Conservation (phyloP, 2,888 invertebrate genomes). For the Eupithecia vulgata region DNA sequence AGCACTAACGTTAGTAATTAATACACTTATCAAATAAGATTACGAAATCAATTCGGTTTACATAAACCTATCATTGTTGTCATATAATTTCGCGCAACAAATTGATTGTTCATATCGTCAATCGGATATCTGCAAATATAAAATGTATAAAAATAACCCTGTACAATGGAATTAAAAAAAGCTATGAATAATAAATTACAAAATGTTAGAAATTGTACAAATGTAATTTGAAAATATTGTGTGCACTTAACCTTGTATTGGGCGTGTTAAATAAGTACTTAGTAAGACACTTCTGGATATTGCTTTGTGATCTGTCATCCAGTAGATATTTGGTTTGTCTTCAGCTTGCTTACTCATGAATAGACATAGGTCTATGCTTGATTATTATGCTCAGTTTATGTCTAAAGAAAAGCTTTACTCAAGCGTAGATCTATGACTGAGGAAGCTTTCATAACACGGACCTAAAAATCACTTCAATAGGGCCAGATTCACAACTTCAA, state of each 20-base stretch:
- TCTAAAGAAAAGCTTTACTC: no score
- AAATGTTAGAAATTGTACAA: not conserved
- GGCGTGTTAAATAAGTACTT: not conserved
- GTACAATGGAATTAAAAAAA: not conserved
- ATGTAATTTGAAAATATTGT: conserved; percentile 10
- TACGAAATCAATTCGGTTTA: not conserved
- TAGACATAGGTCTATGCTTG: no score
- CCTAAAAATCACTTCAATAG: no score
- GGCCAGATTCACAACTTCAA: not conserved
- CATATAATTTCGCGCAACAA: no score
- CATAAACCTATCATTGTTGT: not conserved
- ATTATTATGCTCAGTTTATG: no score
- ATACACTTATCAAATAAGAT: not conserved
- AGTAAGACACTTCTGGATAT: conserved; percentile 19
- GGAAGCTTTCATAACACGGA: no score
- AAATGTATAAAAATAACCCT: not conserved
- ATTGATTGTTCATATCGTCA: not conserved
- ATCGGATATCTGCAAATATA: not conserved
- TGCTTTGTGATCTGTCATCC: conserved; percentile 17
- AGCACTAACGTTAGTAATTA: not conserved
- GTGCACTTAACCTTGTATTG: not conserved
- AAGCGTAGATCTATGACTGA: no score
- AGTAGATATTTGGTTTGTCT: no score
- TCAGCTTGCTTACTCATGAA: no score
- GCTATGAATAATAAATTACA: not conserved